Evolutionary conservation across 2,113 vertebrate genomes (phyloP), one percentile per base, ranked within the genome.

Genomic region (Arenaria interpres): DNA sequence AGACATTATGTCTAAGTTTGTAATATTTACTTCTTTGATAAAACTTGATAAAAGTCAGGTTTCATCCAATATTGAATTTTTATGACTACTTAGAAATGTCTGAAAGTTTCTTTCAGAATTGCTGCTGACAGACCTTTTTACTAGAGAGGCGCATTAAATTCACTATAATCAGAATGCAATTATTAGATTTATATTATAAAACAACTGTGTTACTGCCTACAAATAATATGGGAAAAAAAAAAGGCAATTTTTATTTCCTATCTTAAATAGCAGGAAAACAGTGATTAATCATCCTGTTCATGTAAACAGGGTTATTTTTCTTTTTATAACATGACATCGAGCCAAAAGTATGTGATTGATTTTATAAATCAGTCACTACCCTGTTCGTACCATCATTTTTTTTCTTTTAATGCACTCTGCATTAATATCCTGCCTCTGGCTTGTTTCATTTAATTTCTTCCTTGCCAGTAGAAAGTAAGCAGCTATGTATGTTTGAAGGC

Each of bases 271-370:
- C 21, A 90, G 79, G 37, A 89, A 95, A 96, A 81, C 20, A 72
- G 85, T 89, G 92, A 96, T 93, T 97, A 89, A 97, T 97, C 96
- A 97, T 93, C 90, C 51, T 94, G 45, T 96, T 96, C 89, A 86
- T 92, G 73, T 94, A 96, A 96, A 96, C 88, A 97, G 88, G 85
- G 91, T 96, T 81, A 96, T 96, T 96, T 96, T 88, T 96, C 88
- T 97, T 97, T 96, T 96, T 78, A 79, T 94, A 96, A 97, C 90
- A 85, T 89, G 95, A 94, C 57, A 90, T 93, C 1, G 3, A 96
- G 71, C 93, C 90, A 91, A 96, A 96, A 92, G 63, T 64, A 87
- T 13, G 32, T 84, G 85, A 95, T 93, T 95, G 90, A 95, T 96
- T 97, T 97, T 96, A 73, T 79, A 88, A 76, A 94, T 97, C 90